Evolutionary conservation across 2,113 vertebrate genomes (phyloP), one percentile per base, ranked within the genome.

Genomic region (Amphilophus citrinellus): DNA sequence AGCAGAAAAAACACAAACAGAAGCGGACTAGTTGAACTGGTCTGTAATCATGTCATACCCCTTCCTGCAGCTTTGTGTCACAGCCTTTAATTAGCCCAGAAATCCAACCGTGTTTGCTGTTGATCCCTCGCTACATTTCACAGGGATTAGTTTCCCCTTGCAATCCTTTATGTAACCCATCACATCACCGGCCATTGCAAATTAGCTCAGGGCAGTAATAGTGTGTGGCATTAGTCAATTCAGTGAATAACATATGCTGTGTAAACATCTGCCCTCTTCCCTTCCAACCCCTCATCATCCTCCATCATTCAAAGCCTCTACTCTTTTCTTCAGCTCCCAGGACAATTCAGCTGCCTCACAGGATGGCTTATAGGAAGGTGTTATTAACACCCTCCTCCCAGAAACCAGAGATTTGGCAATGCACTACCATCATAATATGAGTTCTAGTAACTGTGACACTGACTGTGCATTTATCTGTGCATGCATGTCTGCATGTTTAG

Each of bases 51-150:
- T 17, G 15, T 47, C 57, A 0, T 32, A 5, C 42, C 84, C 76
- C 79, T 79, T 22, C 73, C 39, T 6, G 13, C 37, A 62, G 83
- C 42, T 61, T 61, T 63, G 85, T 85, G 90, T 90, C 87, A 85
- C 65, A 84, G 82, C 56, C 87, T 84, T 91, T 89, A 94, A 91
- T 91, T 88, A 87, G 86, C 78, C 53, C 84, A 58, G 50, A 85
- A 89, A 83, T 84, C 79, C 75, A 50, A 24, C 62, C 10, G 1
- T 42, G 84, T 66, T 82, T 68, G 32, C 78, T 62, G 87, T 10
- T 91, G 88, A 88, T 87, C 84, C 83, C 57, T 66, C 79, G 83
- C 83, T 88, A 90, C 87, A 91, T 91, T 93, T 93, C 84, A 91
- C 60, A 85, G 81, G 87, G 87, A 88, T 92, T 90, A 93, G 78